Evolutionary conservation across 2,797 vertebrate species (phyloP), one percentile per base, ranked within the genome.

Genomic region (Gobionotothen gibberifrons): DNA sequence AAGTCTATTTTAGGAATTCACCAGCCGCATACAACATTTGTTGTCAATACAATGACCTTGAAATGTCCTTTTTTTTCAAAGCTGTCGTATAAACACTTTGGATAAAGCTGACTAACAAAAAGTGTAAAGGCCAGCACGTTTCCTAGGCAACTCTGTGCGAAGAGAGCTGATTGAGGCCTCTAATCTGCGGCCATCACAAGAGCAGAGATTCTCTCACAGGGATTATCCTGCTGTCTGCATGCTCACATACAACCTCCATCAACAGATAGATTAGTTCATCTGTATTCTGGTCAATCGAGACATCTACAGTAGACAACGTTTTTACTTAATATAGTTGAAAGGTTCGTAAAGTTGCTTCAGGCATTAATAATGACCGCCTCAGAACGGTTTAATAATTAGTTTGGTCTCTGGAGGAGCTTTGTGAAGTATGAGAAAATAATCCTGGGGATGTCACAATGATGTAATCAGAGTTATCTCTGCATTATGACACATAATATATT

Each of bases 111-210:
- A 15, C 47, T 26, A 15, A 17, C 39, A n/a, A 22, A n/a, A 32
- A 5, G 60, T 15, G 42, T 48, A 21, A n/a, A 14, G 39, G n/a
- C 0, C 15, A 32, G 21, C 9, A 14, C 42, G 15, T 47, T 42
- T 17, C 32, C 29, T n/a, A 0, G 8, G 12, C 11, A 15, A 5
- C 29, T 42, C 26, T 9, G 32, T 58, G 17, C n/a, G 13, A 9
- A 56, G n/a, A 56, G 51, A 60, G 11, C 48, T 36, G 60, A 60
- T 58, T 70, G 60, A 65, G 14, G 44, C 22, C 26, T 55, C 66
- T 74, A 58, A 79, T 65, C 71, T 66, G 71, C 59, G 43, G 69
- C 32, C 3, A 17, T 59, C 53, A 59, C 58, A 49, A 39, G 21
- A 44, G 16, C 51, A 47, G 43, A 56, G 15, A 26, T 56, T 19